A percentile compares a stretch with the other conserved stretches of the same genome.
Conservation (phyloP, 1,140 invertebrate genomes). For the Meloidogyne exigua region DNA sequence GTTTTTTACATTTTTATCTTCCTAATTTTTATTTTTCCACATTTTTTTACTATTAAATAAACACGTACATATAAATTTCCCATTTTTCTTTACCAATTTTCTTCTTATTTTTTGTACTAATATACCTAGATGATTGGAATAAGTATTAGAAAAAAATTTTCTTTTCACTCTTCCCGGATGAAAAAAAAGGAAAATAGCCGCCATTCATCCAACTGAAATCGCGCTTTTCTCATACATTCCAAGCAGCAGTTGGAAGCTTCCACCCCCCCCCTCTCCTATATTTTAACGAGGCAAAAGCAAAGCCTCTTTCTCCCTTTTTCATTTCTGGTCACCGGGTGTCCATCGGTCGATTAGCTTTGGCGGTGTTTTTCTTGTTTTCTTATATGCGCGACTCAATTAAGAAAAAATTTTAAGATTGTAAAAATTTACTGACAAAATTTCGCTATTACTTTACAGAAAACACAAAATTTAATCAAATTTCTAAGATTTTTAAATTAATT, state of each 20-base stretch:
- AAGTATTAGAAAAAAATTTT: background rate
- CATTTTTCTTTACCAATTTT: background rate
- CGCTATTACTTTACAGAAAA: background rate
- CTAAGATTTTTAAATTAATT: too few relatives aligned
- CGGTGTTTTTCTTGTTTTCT: background rate
- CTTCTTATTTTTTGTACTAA: background rate
- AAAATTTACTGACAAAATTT: background rate
- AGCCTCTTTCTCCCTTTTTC: background rate
- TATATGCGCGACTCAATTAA: background rate
- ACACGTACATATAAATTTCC: background rate
- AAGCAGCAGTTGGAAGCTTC: background rate
- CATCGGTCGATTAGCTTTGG: constrained; percentile 4
- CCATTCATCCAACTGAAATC: background rate
- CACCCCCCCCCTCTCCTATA: background rate
- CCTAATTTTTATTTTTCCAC: background rate
- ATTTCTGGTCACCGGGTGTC: constrained; percentile 2
- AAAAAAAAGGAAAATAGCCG: constrained; percentile 2
- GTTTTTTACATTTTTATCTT: background rate
- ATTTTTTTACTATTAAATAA: background rate
- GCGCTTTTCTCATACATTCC: constrained; percentile 1
- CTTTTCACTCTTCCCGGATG: constrained; percentile 1
- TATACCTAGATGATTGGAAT: constrained; percentile 4
- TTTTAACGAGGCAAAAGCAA: constrained; percentile 4
- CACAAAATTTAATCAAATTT: too few relatives aligned
- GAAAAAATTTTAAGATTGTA: background rate